Percentiles rank a stretch among this genome's conserved stretches.
phyloP scores from a whole-genome alignment of 2,113 vertebrate genomes.

The Menura novaehollandiae region DNA sequence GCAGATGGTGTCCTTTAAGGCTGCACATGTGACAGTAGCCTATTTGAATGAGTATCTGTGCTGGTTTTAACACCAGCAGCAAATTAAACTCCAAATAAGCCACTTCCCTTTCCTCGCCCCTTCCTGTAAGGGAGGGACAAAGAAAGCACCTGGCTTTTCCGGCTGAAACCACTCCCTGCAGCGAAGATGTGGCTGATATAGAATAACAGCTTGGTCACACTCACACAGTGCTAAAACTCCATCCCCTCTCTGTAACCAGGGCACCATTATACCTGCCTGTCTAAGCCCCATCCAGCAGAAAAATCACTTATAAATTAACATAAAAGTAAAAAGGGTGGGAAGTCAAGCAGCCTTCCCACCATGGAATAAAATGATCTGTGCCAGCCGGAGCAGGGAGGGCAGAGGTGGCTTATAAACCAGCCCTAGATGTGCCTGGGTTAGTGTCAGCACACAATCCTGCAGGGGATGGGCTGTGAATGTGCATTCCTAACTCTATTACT shows the following conservation, averaged over 20 bases:
- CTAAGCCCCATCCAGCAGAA: background rate
- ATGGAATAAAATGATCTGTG: background rate
- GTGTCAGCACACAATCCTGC: background rate
- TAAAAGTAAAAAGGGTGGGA: background rate
- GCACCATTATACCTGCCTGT: background rate
- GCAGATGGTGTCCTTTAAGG: background rate
- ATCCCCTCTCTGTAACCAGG: background rate
- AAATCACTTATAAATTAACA: background rate
- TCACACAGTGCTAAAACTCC: background rate
- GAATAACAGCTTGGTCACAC: background rate
- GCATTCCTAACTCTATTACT: background rate
- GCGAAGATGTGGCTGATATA: background rate
- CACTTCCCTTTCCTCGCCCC: rapidly evolving
- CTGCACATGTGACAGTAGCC: background rate
- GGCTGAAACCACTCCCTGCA: background rate
- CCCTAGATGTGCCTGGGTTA: background rate
- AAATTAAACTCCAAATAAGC: background rate
- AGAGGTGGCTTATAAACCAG: background rate
- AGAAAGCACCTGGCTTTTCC: background rate
- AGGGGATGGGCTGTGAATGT: background rate
- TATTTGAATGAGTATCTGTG: background rate
- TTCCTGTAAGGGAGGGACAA: background rate
- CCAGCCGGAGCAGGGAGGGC: rapidly evolving
- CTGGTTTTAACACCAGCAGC: background rate
- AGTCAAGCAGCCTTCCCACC: background rate